Conservation (phyloP, 53 echinoderm and acorn worm species). For the Stichopus horrens region DNA sequence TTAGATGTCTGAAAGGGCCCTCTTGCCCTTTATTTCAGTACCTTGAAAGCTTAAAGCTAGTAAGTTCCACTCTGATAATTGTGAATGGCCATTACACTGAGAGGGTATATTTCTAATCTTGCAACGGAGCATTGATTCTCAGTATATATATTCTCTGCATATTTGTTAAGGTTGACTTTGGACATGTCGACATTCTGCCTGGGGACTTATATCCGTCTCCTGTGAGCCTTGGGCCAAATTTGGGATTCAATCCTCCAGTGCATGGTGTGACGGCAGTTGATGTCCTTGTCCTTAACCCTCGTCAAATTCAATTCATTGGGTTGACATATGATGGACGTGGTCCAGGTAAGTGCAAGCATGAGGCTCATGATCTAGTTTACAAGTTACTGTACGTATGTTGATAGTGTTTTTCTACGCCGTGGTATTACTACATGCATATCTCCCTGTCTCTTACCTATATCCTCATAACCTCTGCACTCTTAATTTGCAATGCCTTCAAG, state of each 20-base stretch:
- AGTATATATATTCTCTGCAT: background rate
- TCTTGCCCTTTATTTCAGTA: too few relatives aligned
- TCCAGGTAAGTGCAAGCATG: constrained; percentile 48
- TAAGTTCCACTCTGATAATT: too few relatives aligned
- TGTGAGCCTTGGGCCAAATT: constrained; percentile 27
- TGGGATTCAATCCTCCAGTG: constrained; percentile 31
- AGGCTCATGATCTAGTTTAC: background rate
- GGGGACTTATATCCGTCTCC: constrained; percentile 49
- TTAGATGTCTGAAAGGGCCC: too few relatives aligned
- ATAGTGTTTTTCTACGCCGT: too few relatives aligned
- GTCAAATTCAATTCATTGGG: constrained; percentile 51
- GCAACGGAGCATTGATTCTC: too few relatives aligned
- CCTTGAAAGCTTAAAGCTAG: too few relatives aligned
- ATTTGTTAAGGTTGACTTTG: constrained; percentile 70
- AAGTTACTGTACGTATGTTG: background rate
- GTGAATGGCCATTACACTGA: too few relatives aligned
- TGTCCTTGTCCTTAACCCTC: constrained; percentile 60
- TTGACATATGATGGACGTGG: constrained; percentile 68
- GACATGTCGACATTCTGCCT: constrained; percentile 56
- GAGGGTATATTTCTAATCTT: too few relatives aligned
- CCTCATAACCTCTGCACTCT: too few relatives aligned
- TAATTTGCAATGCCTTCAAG: too few relatives aligned
- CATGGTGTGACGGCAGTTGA: constrained; percentile 50
- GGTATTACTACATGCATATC: too few relatives aligned
- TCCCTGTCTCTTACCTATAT: too few relatives aligned